Evolutionary conservation across 2,888 invertebrate species (phyloP), one percentile per base, ranked within the genome.

Genomic region (Xylota sylvarum): DNA sequence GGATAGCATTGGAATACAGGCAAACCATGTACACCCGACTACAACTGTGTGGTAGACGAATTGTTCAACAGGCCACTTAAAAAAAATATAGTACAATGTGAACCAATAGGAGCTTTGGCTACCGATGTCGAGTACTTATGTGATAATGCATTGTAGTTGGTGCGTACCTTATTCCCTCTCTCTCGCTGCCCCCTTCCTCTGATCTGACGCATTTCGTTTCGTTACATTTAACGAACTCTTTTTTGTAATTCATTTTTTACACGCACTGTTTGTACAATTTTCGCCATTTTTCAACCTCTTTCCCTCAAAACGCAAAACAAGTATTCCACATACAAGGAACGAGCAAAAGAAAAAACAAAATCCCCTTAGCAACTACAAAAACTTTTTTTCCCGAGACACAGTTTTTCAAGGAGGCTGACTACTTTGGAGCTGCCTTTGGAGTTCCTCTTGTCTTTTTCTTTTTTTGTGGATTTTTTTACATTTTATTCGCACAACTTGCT

Each of bases 41-140:
- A 62, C 62, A 14, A 43, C 52, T 6, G 46, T 23, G 23, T 23
- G 23, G 23, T 17, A 67, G 50, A 55, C 58, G 43, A 79, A 58
- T 74, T 60, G 83, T 65, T 87, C 87, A 87, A 87, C 87, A 87
- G 87, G 87, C 87, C 87, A 83, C 87, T 83, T 70, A 64, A 65
- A 73, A 62, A 52, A 40, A 23, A 58, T 43, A 43, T 30, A 17
- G 19, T 48, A 19, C 74, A 35, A 23, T 35, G 43, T 17, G 19
- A 48, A 48, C 56, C 65, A 64, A 37, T 23, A 4, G 64, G 74
- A 84, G 64, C 56, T 79, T 78, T 67, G 69, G 65, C 67, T 37
- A 35, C 37, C 40, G 30, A 17, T 12, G n/a, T 32, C 27, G 52
- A 60, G 67, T 82, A 23, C 23, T 23, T 23, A 64, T 77, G 48